phyloP scores from a whole-genome alignment of 2,888 invertebrate genomes.

The Ophion ventricosus region DNA sequence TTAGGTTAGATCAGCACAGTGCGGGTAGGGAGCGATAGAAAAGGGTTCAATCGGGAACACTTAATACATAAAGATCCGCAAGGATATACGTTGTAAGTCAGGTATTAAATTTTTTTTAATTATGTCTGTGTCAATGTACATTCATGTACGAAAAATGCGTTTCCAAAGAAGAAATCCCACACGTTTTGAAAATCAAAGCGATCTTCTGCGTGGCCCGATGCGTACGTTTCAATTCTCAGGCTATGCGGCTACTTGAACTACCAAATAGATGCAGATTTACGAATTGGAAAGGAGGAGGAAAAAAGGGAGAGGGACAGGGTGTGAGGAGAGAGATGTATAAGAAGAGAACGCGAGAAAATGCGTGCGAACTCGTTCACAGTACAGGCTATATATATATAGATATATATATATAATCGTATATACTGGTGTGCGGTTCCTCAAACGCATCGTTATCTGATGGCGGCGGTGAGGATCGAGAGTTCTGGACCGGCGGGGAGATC shows the following conservation, averaged over 20 bases:
- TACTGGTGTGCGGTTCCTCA: conserved; percentile 69
- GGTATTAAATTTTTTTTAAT: too few species aligned
- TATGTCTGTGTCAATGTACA: too few species aligned
- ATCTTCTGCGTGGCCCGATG: conserved; percentile 1
- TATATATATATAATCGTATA: conserved; percentile 4
- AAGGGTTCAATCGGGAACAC: too few species aligned
- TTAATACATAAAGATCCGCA: too few species aligned
- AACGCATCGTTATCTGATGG: conserved; percentile 71
- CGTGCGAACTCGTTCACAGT: conserved; percentile 74
- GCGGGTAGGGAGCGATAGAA: too few species aligned
- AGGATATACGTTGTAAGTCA: too few species aligned
- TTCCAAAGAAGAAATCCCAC: background rate
- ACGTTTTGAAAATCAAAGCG: conserved; percentile 23
- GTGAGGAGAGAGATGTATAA: conserved; percentile 38
- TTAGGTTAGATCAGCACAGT: too few species aligned
- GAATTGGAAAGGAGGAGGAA: conserved; percentile 48
- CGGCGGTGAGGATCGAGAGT: conserved; percentile 61
- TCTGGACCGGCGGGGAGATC: conserved; percentile 70
- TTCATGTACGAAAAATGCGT: too few species aligned
- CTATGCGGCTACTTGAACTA: background rate
- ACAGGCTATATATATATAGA: conserved; percentile 12
- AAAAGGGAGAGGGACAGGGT: conserved; percentile 15
- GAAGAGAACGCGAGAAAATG: conserved; percentile 71
- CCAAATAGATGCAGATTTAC: conserved; percentile 45
- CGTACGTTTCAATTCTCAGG: conserved; percentile 7